Base-by-base conservation (phyloP, 2,888 invertebrate species). In the Hololepta plana region DNA sequence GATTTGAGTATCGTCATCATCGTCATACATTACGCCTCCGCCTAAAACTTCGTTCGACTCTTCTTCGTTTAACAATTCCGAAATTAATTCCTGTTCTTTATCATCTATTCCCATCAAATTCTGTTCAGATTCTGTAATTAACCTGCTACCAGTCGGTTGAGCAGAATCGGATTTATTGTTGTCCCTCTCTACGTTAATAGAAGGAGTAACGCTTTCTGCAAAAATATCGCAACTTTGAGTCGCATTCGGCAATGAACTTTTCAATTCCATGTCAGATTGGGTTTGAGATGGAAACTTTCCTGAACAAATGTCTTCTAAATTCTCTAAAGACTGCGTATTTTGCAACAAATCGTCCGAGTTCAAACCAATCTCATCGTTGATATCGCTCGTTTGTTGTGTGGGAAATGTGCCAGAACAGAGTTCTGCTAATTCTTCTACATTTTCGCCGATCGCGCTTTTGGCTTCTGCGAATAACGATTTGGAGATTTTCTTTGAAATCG, bases 351-450 rank as follows among this genome's bases (percentile, higher is more conserved):
- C n/a, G 17, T 17, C n/a, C 17, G 7, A 6, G 7, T 17, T 12
- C 24, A 20, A n/a, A 12, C 15, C n/a, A 15, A 21, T 19, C 19
- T 11, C 23, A 19, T 31, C 20, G 19, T 29, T 16, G 22, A 2
- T 17, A 25, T 9, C 10, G 23, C 23, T 16, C 10, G 20, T 14
- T 24, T 27, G 13, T 28, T 33, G 31, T 10, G 30, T 35, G 3
- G 39, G 25, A 35, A 55, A 53, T 36, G 40, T 43, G 13, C 53
- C 55, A 0, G 68, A 66, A 41, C 65, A 69, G 29, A 71, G 45
- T 12, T 55, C 57, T 29, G 62, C 55, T 7, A 71, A 45, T 25
- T 62, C 61, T 15, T 62, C 62, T 4, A 26, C 16, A 24, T 29
- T n/a, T n/a, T n/a, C n/a, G n/a, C n/a, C n/a, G n/a, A n/a, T n/a